Percentiles rank a stretch among this genome's conserved stretches.
Evolutionary conservation across 1,140 invertebrate genomes (phyloP).

Genomic region (Drosophila santomea): DNA sequence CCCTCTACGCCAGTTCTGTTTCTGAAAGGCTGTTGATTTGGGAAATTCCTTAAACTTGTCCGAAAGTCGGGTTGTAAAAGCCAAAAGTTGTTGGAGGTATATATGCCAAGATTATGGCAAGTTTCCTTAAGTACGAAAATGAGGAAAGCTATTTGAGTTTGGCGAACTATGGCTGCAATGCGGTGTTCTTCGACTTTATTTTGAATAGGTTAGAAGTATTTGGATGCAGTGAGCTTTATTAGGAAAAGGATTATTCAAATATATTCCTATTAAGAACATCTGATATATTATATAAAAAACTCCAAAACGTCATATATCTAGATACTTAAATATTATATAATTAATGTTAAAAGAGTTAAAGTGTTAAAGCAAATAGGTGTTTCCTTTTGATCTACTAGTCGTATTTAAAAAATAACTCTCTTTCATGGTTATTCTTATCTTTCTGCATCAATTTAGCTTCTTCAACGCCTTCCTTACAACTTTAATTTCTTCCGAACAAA

Average conservation of each 20-base stretch:
- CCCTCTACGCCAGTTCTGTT: slow-evolving; percentile 5
- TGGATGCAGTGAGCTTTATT: background rate
- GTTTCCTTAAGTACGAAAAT: slow-evolving; percentile 24
- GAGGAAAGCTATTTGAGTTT: slow-evolving; percentile 42
- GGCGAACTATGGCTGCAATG: slow-evolving; percentile 19
- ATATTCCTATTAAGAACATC: no score
- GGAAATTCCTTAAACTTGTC: slow-evolving; percentile 69
- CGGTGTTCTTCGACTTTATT: background rate
- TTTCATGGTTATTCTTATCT: background rate
- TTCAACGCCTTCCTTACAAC: slow-evolving; percentile 1
- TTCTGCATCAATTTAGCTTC: background rate
- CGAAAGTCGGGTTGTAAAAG: slow-evolving; percentile 44
- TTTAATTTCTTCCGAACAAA: slow-evolving; percentile 22
- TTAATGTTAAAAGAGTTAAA: no score
- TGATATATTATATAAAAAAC: no score
- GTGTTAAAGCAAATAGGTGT: no score
- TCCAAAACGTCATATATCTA: no score
- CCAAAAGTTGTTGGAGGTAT: slow-evolving; percentile 41
- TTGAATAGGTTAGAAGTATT: background rate
- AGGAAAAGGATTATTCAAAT: no score
- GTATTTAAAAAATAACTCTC: no score
- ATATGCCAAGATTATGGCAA: slow-evolving; percentile 20
- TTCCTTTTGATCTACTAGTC: no score
- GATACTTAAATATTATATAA: no score
- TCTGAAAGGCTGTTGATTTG: slow-evolving; percentile 73